Evolutionary conservation across 2,888 invertebrate species (phyloP), one percentile per base, ranked within the genome.

Genomic region (Cancer borealis): DNA sequence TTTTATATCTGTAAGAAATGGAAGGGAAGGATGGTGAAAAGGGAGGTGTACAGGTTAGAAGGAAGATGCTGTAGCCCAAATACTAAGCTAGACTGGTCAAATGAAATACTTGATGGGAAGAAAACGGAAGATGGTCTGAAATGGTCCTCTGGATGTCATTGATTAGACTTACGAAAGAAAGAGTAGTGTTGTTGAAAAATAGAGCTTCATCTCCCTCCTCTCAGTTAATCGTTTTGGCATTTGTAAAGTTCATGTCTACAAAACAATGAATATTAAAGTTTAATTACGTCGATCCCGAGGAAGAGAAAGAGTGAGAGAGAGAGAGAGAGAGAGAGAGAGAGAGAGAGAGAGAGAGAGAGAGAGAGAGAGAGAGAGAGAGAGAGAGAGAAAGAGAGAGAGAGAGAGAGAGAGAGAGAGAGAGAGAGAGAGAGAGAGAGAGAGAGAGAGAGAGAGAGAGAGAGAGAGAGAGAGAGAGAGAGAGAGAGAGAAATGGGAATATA

Each of bases 381-480:
- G 26, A 47, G 90, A 47, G 90, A 49, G 49, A 90, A 21, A 21
- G 49, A 6, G 49, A 47, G n/a, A 0, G 49, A 26, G 54, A 47
- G n/a, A 90, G 90, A 47, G 26, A 47, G 49, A 49, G n/a, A 47
- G 47, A 49, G 49, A 49, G 90, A 49, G 49, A n/a, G 30, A 54
- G 30, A 49, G 60, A 91, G 91, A 91, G 26, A 54, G 60, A 91
- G 49, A 54, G 91, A 91, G 49, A 54, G 91, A 91, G 49, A 30
- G 54, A 91, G 39, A 54, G 91, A 54, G 60, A 89, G 60, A 14
- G 91, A 60, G 91, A 60, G 54, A 90, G 47, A 90, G 54, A 90
- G 54, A 66, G 66, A 66, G 66, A 66, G 66, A 66, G 66, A 66
- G 66, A 66, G 66, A 66, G 66, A 54, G 54, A 54, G n/a, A n/a